phyloP scores from a whole-genome alignment of 2,888 invertebrate species.

The Leptarthrus brevirostris region DNA sequence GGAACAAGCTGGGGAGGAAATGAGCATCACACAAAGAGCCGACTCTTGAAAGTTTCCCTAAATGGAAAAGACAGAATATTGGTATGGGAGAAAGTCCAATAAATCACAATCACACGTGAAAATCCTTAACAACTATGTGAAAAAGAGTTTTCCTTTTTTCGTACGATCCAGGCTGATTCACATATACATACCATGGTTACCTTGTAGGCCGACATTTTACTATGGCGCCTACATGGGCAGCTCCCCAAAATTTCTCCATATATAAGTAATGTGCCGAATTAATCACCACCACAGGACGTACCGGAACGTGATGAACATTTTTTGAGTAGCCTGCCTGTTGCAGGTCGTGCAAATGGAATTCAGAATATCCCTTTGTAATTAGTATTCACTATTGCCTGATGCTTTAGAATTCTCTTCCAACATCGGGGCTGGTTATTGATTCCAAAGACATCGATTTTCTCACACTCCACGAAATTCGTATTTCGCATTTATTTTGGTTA shows the following conservation, averaged over 20 bases:
- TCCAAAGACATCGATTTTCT: neutral
- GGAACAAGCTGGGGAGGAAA: no score
- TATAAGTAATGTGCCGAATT: slow-evolving; percentile 34
- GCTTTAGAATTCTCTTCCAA: neutral
- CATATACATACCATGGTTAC: no score
- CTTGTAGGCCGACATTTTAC: slow-evolving; percentile 10
- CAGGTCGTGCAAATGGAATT: neutral
- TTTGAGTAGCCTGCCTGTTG: slow-evolving; percentile 13
- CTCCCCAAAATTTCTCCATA: slow-evolving; percentile 1
- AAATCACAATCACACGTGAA: slow-evolving; percentile 33
- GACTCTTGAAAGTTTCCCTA: no score
- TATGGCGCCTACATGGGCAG: slow-evolving; percentile 2
- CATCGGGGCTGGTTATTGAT: neutral
- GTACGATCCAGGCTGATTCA: neutral
- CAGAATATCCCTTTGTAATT: neutral
- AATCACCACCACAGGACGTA: slow-evolving; percentile 14
- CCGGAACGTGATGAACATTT: slow-evolving; percentile 1
- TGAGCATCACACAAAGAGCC: no score
- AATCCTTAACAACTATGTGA: slow-evolving; percentile 3
- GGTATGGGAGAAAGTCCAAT: no score
- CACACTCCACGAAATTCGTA: slow-evolving; percentile 5
- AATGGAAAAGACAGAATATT: no score
- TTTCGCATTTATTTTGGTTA: neutral
- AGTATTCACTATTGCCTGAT: neutral
- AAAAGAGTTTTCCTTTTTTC: slow-evolving; percentile 12